Evolutionary conservation across 2,888 invertebrate species (phyloP), one percentile per base, ranked within the genome.

Genomic region (Coremacera marginata): DNA sequence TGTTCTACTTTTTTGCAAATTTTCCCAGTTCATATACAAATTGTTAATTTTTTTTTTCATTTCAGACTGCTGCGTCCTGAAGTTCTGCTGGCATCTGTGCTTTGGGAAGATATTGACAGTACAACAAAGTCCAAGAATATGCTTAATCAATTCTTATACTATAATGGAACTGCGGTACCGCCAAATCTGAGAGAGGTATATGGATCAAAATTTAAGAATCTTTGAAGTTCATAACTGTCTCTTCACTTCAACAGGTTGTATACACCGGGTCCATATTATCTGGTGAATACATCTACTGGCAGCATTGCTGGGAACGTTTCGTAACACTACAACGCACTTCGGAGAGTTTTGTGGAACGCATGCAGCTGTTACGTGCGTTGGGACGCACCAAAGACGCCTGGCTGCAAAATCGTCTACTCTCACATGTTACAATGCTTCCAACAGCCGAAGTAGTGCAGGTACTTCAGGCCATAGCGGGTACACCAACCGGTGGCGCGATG

Each of bases 361-460:
- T 89, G 88, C 90, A 90, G 80, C 72, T 90, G 73, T 70, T 90
- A 63, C 84, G 90, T 31, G 89, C 90, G 0, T 80, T 90, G 76
- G 90, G 90, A 1, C 84, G 89, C 62, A 90, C 90, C 79, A 90
- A 90, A 82, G 90, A 90, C 80, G 90, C 89, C 52, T 90, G 90
- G 89, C 85, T 90, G 34, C 90, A 90, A 83, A 90, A 90, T 82
- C 90, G 90, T 27, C 83, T 90, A 80, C 83, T 90, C 19, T 89
- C 90, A 14, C 90, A 89, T 79, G 89, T 90, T 4, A 89, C 89
- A 60, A 87, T 88, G 85, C 84, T 90, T 79, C 89, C 89, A 79
- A 88, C 89, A 9, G 82, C 82, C 52, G 90, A 90, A 83, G 88
- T 89, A 78, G 89, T 89, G 7, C 89, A 90, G 80, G 90, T 90